Base-by-base conservation (phyloP, 2,113 vertebrate genomes). In the Oenanthe oenanthe region DNA sequence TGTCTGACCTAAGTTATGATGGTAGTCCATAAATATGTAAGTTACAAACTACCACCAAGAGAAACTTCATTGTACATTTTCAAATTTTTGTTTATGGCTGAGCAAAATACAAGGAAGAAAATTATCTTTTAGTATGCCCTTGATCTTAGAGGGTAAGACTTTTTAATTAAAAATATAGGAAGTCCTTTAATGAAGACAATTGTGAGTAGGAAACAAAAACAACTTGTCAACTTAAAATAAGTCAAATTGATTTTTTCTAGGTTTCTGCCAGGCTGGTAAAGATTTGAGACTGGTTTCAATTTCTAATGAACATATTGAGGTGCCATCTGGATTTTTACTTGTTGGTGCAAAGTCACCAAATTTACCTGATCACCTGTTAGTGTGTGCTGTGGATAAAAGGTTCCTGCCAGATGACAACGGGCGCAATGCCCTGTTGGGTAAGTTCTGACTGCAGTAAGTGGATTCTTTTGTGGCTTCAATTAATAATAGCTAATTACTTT, bases 401-500 rank as follows among this genome's bases (percentile, higher is more conserved):
- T 99, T 99, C 97, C 95, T 99, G 85, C 99, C 99, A 0, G 99
- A 99, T 66, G 99, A 99, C 93, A 98, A 97, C 0, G 99, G 99
- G 45, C 98, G 91, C 93, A 99, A 99, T 28, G 99, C 99, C 31
- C 98, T 99, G 56, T 96, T 99, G 48, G 99, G 99, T 99, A 96
- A 98, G 98, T 95, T 48, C 47, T 62, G 66, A 7, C 8, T 81
- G 21, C 61, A 61, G 18, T 60, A n/a, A 80, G 28, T 53, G 45
- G 28, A 48, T 93, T 28, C 36, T 92, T 72, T 56, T 79, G 42
- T 47, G 50, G 10, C 61, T 92, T 42, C 32, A 63, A 2, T 80
- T 54, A 62, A 54, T 47, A 85, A 54, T 42, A 85, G 42, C 24
- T 60, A 26, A 28, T 50, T 29, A 42, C 32, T 54, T 47, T 71